Evolutionary conservation across 2,888 invertebrate genomes (phyloP).

Genomic region (Eupithecia vulgata): DNA sequence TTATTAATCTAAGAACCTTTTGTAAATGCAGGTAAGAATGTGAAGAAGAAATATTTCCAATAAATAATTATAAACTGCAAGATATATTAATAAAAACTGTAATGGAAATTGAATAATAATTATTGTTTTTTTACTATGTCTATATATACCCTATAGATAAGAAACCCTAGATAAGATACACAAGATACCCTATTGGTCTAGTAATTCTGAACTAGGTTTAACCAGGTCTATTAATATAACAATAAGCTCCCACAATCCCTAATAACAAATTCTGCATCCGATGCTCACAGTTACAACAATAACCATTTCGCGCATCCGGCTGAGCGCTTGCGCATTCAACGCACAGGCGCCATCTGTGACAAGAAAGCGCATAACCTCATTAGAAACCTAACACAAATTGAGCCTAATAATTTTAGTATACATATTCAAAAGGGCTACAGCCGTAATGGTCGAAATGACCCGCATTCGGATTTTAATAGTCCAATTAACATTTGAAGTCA

Average conservation of each 20-base stretch:
- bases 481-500: conserved; percentile 84
- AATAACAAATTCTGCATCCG: conserved; percentile 67
- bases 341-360: conserved; percentile 78
- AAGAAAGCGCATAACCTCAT: conserved; percentile 84
- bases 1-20: conserved; percentile 11
- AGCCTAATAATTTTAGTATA: conserved; percentile 83
- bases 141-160: too few species aligned
- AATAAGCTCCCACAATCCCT: conserved; percentile 24
- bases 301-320: conserved; percentile 82
- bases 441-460: conserved; percentile 82
- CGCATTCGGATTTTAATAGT: conserved; percentile 83
- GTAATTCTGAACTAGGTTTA: not conserved
- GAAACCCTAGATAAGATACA: too few species aligned
- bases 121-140: too few species aligned
- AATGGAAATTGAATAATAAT: not conserved
- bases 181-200: too few species aligned
- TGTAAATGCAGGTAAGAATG: not conserved
- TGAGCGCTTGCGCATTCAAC: conserved; percentile 77
- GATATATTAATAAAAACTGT: too few species aligned
- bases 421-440: conserved; percentile 82
- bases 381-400: conserved; percentile 82
- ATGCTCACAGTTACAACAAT: conserved; percentile 73
- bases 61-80: too few species aligned
- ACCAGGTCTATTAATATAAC: conserved; percentile 5
- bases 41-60: not conserved